Percentiles rank a stretch among this genome's conserved stretches.
phyloP scores from a whole-genome alignment of 2,113 vertebrate species.

The Bubo bubo region DNA sequence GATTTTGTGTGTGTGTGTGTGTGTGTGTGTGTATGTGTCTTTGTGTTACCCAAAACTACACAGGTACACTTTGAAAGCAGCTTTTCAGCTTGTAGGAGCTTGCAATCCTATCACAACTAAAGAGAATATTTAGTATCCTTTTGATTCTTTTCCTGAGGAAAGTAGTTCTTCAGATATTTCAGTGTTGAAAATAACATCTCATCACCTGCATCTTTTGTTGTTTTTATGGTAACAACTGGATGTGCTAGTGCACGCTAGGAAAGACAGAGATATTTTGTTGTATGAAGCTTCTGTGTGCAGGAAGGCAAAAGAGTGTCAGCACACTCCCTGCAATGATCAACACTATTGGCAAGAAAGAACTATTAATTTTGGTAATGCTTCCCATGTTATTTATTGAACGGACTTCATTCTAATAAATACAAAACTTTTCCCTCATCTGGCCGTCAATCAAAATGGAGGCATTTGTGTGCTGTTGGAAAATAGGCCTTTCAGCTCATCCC shows the following conservation, averaged over 20 bases:
- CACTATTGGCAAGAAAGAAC: not conserved
- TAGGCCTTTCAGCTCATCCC: not conserved
- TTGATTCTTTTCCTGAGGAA: not conserved
- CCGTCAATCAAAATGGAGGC: not conserved
- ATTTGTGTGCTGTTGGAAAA: not conserved
- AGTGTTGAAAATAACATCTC: not conserved
- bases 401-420: not conserved
- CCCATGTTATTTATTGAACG: not conserved
- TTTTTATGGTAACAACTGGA: not conserved
- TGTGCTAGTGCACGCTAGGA: not conserved
- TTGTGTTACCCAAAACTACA: not conserved
- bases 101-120: not conserved
- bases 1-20: not conserved
- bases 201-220: not conserved
- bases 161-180: not conserved
- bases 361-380: not conserved
- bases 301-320: not conserved
- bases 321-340: not conserved
- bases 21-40: not conserved
- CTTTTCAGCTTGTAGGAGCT: not conserved
- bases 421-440: not conserved
- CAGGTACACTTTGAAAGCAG: not conserved
- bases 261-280: not conserved
- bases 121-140: not conserved
- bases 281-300: not conserved